Evolutionary conservation across 2,113 vertebrate genomes (phyloP).

Genomic region (Sapajus apella): DNA sequence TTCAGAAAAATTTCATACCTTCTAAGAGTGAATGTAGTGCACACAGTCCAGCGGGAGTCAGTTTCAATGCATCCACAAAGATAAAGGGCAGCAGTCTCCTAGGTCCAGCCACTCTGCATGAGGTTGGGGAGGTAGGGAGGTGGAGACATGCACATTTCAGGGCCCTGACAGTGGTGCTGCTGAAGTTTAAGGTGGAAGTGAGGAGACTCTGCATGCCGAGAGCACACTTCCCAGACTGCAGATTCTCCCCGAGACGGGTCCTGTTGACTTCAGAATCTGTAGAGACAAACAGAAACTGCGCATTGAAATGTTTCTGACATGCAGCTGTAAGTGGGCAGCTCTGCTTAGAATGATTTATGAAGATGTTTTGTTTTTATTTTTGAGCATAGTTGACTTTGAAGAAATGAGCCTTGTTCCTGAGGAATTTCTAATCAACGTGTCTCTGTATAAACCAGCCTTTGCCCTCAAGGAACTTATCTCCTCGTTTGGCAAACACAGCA

Average conservation of each 20-base stretch:
- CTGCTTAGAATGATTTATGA: neutral
- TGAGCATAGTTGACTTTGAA: constrained; percentile 29
- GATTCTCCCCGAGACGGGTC: rapidly evolving
- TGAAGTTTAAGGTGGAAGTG: neutral
- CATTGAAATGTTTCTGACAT: neutral
- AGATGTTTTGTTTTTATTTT: constrained; percentile 17
- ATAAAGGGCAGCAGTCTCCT: rapidly evolving
- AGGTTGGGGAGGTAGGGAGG: rapidly evolving
- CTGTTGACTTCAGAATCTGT: rapidly evolving
- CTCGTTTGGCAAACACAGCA: neutral
- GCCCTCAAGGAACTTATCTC: neutral
- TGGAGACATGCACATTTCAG: rapidly evolving
- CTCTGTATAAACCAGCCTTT: neutral
- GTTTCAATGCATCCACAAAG: neutral
- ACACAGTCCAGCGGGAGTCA: no score
- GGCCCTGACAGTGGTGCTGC: neutral
- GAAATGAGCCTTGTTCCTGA: constrained; percentile 10
- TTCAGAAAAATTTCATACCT: neutral
- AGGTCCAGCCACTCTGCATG: neutral
- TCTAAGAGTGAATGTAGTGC: no score
- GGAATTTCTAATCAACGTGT: constrained; percentile 34
- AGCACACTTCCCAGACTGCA: no score
- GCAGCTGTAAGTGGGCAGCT: neutral
- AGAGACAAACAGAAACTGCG: neutral
- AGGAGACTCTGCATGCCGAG: rapidly evolving